phyloP scores from a whole-genome alignment of 2,888 invertebrate species.

The Cremastinae sp. region DNA sequence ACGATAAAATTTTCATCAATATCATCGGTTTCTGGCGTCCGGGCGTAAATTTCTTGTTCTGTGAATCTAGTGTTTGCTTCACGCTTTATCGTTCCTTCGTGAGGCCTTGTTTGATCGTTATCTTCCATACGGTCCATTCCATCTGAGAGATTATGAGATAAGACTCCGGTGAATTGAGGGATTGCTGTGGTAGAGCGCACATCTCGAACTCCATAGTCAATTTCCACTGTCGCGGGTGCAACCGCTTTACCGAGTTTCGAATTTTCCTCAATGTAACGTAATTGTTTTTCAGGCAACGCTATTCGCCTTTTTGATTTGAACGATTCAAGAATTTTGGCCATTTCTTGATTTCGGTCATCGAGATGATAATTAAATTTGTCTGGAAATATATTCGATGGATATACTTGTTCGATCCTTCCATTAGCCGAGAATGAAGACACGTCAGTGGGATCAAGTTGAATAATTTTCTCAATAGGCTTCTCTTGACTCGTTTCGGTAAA shows the following conservation, averaged over 20 bases:
- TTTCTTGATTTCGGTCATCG: slow-evolving; percentile 17
- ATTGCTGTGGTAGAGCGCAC: background rate
- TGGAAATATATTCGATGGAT: slow-evolving; percentile 7
- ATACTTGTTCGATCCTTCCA: slow-evolving; percentile 15
- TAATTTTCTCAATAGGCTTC: slow-evolving; percentile 38
- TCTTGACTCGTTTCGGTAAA: slow-evolving; percentile 9
- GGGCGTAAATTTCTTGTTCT: background rate
- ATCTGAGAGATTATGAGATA: background rate
- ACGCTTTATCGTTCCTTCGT: slow-evolving; percentile 2
- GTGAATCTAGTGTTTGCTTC: slow-evolving; percentile 3
- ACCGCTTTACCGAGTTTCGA: too few relatives aligned
- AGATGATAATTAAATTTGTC: slow-evolving; percentile 3
- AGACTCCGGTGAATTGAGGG: background rate
- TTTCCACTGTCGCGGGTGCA: too few relatives aligned
- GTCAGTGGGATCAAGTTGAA: slow-evolving; percentile 13
- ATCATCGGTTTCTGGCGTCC: slow-evolving; percentile 23
- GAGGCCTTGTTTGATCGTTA: background rate
- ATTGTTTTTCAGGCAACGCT: too few relatives aligned
- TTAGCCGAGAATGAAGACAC: background rate
- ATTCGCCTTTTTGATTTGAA: background rate
- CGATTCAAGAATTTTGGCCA: background rate
- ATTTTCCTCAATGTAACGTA: too few relatives aligned
- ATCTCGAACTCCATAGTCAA: background rate
- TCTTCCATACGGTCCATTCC: background rate
- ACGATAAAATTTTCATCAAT: slow-evolving; percentile 9